phyloP scores from a whole-genome alignment of 2,113 vertebrate genomes.

The Solea senegalensis region DNA sequence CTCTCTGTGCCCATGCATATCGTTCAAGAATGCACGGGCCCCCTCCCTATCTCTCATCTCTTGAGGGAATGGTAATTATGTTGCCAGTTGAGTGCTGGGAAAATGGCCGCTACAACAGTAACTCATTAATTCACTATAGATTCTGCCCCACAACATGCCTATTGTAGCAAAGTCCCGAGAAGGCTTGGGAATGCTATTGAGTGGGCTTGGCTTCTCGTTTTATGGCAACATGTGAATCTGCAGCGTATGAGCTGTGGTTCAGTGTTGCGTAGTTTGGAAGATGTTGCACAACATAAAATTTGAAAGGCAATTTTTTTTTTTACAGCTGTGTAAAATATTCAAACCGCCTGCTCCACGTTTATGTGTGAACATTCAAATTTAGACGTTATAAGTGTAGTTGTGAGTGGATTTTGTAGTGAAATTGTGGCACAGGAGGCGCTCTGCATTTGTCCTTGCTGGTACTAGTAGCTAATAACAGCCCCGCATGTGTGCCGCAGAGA shows the following conservation, averaged over 20 bases:
- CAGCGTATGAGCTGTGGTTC: slow-evolving; percentile 44
- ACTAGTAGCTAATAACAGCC: slow-evolving; percentile 8
- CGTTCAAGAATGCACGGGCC: slow-evolving; percentile 46
- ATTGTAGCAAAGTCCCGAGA: slow-evolving; percentile 77
- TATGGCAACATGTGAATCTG: slow-evolving; percentile 57
- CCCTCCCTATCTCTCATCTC: slow-evolving; percentile 45
- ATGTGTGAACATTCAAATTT: slow-evolving; percentile 6
- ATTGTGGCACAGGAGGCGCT: not conserved
- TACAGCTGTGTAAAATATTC: not conserved
- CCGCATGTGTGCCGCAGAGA: slow-evolving; percentile 9
- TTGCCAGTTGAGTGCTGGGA: slow-evolving; percentile 71
- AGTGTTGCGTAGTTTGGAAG: slow-evolving; percentile 39
- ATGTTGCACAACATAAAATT: slow-evolving; percentile 44
- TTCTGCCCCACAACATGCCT: slow-evolving; percentile 72
- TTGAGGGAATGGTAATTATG: slow-evolving; percentile 63
- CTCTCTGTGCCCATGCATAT: slow-evolving; percentile 41
- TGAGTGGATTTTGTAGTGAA: not conserved
- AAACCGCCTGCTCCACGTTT: not conserved
- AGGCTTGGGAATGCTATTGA: slow-evolving; percentile 78
- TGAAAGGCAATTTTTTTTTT: slow-evolving; percentile 36
- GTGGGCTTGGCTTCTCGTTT: slow-evolving; percentile 70
- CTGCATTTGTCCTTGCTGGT: not conserved
- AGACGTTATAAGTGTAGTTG: not conserved
- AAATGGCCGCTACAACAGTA: slow-evolving; percentile 68
- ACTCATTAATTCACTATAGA: slow-evolving; percentile 81